Conservation (phyloP, 2,113 vertebrate genomes). For the Pachyramphus minor region DNA sequence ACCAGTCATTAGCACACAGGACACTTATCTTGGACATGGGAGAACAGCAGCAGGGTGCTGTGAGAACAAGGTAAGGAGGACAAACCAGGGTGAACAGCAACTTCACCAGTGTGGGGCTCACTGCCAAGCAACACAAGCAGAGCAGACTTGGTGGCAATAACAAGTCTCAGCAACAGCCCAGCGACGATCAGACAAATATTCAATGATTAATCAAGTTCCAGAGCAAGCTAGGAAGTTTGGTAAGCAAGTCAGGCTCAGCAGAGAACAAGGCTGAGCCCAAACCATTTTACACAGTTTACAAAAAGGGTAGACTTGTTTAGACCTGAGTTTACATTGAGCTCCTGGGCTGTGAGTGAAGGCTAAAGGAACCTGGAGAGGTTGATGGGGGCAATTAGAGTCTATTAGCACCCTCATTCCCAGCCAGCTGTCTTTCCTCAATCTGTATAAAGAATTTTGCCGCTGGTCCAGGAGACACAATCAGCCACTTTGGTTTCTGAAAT, state of each 20-base stretch:
- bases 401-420: background rate
- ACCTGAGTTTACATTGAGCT: background rate
- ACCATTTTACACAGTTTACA: background rate
- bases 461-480: background rate
- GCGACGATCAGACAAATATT: background rate
- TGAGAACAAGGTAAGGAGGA: background rate
- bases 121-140: background rate
- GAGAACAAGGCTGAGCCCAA: background rate
- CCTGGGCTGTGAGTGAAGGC: background rate
- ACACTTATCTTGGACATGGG: background rate
- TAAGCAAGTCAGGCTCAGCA: background rate
- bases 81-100: background rate
- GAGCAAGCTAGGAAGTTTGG: background rate
- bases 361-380: background rate
- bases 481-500: background rate
- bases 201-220: background rate
- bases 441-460: background rate
- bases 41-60: no score
- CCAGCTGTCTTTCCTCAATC: background rate
- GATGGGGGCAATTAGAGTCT: background rate
- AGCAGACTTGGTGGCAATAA: background rate
- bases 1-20: background rate
- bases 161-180: background rate
- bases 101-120: fast-evolving
- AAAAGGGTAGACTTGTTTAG: fast-evolving